phyloP scores from a whole-genome alignment of 2,797 vertebrate genomes.

The Eupleurogrammus muticus region DNA sequence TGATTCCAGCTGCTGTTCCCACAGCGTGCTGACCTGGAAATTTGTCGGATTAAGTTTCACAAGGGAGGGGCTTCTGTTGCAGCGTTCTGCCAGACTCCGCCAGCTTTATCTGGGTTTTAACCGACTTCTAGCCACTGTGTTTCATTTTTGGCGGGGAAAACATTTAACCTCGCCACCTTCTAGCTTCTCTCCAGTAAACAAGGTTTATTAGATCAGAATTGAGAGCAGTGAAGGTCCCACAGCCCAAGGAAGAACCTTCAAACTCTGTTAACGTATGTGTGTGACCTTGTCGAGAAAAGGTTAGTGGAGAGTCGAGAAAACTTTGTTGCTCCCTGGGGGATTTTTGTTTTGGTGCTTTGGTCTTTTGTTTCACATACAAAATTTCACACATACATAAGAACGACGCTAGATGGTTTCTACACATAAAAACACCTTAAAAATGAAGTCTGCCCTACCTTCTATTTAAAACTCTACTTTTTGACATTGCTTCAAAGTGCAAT shows the following conservation, averaged over 20 bases:
- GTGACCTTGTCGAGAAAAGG: no score
- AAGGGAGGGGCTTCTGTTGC: conserved; percentile 13
- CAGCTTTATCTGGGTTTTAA: conserved; percentile 33
- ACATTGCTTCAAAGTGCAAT: background rate
- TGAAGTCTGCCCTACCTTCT: background rate
- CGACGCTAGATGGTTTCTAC: no score
- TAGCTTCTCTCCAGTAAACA: conserved; percentile 50
- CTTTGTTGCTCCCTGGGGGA: no score
- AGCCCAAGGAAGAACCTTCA: conserved; percentile 13
- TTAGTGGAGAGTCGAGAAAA: no score
- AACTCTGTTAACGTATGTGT: background rate
- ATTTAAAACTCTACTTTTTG: conserved; percentile 6
- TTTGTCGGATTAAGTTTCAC: conserved; percentile 29
- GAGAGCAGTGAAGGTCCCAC: conserved; percentile 30
- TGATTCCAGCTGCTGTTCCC: conserved; percentile 8
- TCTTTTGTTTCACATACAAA: no score
- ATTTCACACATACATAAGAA: no score
- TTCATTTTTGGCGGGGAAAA: conserved; percentile 45
- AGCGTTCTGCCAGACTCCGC: conserved; percentile 28
- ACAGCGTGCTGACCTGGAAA: conserved; percentile 19
- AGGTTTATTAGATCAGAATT: conserved; percentile 54
- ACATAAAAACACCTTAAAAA: background rate
- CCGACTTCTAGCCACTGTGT: conserved; percentile 34
- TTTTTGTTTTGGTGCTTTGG: no score
- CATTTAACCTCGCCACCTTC: conserved; percentile 53